phyloP scores from a whole-genome alignment of 2,113 vertebrate genomes.

The Leucopternis melanops region DNA sequence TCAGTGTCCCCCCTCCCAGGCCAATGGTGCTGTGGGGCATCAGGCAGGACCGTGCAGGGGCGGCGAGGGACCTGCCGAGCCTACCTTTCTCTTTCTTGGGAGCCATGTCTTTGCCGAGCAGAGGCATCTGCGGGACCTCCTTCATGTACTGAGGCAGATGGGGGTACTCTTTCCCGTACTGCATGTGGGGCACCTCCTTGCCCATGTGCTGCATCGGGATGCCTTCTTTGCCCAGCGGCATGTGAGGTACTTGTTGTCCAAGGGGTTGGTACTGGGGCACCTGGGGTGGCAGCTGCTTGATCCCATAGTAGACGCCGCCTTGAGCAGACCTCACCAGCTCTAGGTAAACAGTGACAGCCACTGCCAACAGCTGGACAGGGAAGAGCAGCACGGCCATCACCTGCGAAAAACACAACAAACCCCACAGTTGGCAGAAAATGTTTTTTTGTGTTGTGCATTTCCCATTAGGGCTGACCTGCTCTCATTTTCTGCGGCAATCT shows the following conservation, averaged over 20 bases:
- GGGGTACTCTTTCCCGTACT: slow-evolving; percentile 86
- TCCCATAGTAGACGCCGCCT: slow-evolving; percentile 87
- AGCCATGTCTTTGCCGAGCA: slow-evolving; percentile 81
- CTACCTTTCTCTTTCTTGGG: slow-evolving; percentile 92
- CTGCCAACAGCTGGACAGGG: slow-evolving; percentile 65
- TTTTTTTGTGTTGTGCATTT: rapidly evolving
- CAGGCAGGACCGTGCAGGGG: rapidly evolving
- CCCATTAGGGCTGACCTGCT: neutral
- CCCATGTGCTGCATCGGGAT: slow-evolving; percentile 79
- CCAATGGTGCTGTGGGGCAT: neutral
- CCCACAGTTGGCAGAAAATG: neutral
- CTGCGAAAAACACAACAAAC: slow-evolving; percentile 27
- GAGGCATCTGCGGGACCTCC: slow-evolving; percentile 84
- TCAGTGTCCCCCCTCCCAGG: rapidly evolving
- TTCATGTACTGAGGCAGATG: slow-evolving; percentile 88
- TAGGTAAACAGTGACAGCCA: slow-evolving; percentile 69
- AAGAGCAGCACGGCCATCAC: slow-evolving; percentile 68
- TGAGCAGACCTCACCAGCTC: slow-evolving; percentile 67
- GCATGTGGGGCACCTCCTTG: slow-evolving; percentile 88
- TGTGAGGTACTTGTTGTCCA: slow-evolving; percentile 87
- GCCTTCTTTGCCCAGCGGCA: slow-evolving; percentile 83
- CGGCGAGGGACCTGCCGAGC: rapidly evolving
- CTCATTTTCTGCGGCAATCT: neutral
- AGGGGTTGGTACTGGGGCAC: slow-evolving; percentile 81
- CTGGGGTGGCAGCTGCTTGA: slow-evolving; percentile 83